Evolutionary conservation across 2,888 invertebrate genomes (phyloP), one percentile per base, ranked within the genome.

Genomic region (Oligia latruncula): DNA sequence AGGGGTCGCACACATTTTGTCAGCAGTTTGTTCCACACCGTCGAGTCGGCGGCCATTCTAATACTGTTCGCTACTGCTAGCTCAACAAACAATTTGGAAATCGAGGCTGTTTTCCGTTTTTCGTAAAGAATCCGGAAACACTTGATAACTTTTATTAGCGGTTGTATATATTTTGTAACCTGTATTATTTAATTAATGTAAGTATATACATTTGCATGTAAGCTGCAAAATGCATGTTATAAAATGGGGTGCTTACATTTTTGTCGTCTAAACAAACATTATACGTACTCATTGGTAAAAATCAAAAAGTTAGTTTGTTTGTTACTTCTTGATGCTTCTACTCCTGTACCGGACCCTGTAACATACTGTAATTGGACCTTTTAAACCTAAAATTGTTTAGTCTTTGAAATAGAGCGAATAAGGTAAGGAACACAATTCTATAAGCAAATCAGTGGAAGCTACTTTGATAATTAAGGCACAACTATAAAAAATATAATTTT

Each of bases 1-100:
- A 90, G 85, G 86, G 92, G 89, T 88, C 87, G 86, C 92, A 90
- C 90, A 91, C 91, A 90, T 92, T 94, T 92, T 92, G 93, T 93
- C 93, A 91, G 91, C 91, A 92, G 86, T 92, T 92, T 90, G 91
- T 90, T 90, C 89, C 90, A 85, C 92, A 91, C 89, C 91, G 90
- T 82, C 73, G 89, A 88, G 46, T 82, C 43, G 60, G 86, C 67
- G 78, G 35, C 79, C 88, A 93, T 92, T 92, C 81, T 82, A 49
- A 55, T 76, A 90, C 67, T 82, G 66, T 75, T 83, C 89, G 91
- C 86, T 73, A 82, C 78, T 77, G 13, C 29, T 15, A 13, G n/a
- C 58, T 52, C 55, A 35, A 13, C 52, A 35, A 84, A 58, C 49
- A 58, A 70, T 79, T 70, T 84, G 8, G 20, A 35, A 49, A n/a